Percentiles rank a stretch among this genome's conserved stretches.
phyloP scores from a whole-genome alignment of 1,140 invertebrate species.

The Branchinecta lynchi region DNA sequence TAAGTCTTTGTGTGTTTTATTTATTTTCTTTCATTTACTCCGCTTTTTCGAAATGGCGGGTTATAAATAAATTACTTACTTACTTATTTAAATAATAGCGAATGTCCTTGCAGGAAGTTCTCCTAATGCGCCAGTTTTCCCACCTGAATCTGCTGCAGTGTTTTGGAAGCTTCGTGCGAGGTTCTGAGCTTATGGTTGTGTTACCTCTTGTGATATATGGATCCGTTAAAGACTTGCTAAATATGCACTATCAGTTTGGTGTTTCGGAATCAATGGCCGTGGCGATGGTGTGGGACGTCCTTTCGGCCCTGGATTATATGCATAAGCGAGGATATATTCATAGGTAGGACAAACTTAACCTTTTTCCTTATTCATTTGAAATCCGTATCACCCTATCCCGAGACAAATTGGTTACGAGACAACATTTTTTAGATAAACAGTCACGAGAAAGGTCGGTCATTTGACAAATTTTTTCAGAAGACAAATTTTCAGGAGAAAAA shows the following conservation, averaged over 20 bases:
- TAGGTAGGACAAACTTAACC: slow-evolving; percentile 39
- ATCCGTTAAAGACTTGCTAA: slow-evolving; percentile 59
- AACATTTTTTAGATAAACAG: no score
- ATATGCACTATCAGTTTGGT: slow-evolving; percentile 55
- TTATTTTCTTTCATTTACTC: no score
- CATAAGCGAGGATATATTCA: slow-evolving; percentile 71
- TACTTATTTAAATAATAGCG: no score
- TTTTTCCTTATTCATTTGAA: slow-evolving; percentile 13
- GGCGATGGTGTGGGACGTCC: slow-evolving; percentile 59
- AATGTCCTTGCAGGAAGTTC: slow-evolving; percentile 49
- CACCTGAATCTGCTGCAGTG: slow-evolving; percentile 60
- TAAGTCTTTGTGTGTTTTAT: no score
- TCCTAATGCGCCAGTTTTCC: slow-evolving; percentile 50
- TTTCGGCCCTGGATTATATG: slow-evolving; percentile 63
- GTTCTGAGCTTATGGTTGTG: slow-evolving; percentile 55
- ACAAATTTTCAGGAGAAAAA: no score
- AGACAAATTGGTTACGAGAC: no score
- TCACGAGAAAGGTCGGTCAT: no score
- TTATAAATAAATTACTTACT: no score
- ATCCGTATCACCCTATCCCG: no score
- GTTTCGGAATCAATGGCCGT: slow-evolving; percentile 58
- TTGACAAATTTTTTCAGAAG: no score
- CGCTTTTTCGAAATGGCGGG: no score
- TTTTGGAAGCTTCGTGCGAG: slow-evolving; percentile 52
- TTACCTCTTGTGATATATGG: slow-evolving; percentile 63